Base-by-base conservation (phyloP, 2,888 invertebrate species). In the Mactromeris polynyma region DNA sequence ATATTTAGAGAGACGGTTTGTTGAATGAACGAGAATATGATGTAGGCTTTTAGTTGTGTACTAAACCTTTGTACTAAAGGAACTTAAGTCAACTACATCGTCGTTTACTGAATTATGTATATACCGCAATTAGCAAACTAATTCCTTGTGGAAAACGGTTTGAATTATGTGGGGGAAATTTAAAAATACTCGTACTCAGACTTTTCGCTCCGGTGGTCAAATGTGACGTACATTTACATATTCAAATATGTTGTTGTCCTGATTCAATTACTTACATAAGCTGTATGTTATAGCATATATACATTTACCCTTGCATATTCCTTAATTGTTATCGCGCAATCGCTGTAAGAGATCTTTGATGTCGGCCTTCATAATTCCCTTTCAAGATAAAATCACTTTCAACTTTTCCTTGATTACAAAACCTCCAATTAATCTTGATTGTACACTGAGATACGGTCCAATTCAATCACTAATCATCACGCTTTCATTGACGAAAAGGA, bases 391-490 rank as follows among this genome's bases (percentile, higher is more conserved):
- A 69, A 80, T 81, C 79, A 69, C 64, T 64, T 80, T 79, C 58
- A 85, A 80, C 85, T 54, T 85, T 85, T 42, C 85, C 79, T 85
- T 79, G 79, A 80, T 85, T 80, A 79, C 58, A 85, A 80, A 85
- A 38, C 85, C 40, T 80, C 80, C 58, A 85, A 80, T 85, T 80
- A 85, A 58, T 69, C 40, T 80, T 79, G 85, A 85, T 85, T 80
- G 83, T 83, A 42, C 36, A n/a, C 17, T 78, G 87, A 58, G 87
- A 87, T 87, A 87, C n/a, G 87, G 64, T 69, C 54, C 51, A 36
- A 73, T 86, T 86, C 86, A 21, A 82, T 77, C 54, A 86, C 82
- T 86, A 83, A 83, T 87, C 38, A 80, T 80, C 46, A 21, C 38
- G 42, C 42, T 40, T 87, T 79, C 46, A 87, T 83, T 87, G 83